Conservation (phyloP, 2,113 vertebrate species). For the Neopipo cinnamomea region DNA sequence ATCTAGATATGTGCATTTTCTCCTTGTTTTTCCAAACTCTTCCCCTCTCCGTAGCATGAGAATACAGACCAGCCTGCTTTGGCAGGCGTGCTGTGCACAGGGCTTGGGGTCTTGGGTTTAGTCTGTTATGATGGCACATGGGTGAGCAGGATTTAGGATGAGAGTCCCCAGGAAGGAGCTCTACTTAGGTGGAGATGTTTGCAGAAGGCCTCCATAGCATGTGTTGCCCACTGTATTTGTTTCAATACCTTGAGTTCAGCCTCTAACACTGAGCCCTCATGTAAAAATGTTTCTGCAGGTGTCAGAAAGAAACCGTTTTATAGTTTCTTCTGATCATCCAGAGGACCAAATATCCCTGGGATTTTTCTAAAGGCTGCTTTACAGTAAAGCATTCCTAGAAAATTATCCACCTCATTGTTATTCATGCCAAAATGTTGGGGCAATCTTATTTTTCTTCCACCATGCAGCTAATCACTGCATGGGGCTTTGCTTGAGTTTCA, state of each 20-base stretch:
- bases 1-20: neutral
- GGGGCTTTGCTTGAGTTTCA: neutral
- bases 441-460: neutral
- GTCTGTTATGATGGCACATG: neutral
- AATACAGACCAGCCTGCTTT: neutral
- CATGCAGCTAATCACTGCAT: neutral
- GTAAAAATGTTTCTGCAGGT: neutral
- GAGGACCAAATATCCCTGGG: neutral
- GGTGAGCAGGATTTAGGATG: neutral
- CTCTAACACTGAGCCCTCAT: neutral
- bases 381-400: neutral
- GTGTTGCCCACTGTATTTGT: rapidly evolving
- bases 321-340: neutral
- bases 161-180: neutral
- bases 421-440: neutral
- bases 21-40: neutral
- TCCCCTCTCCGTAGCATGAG: neutral
- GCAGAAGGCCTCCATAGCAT: neutral
- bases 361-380: neutral
- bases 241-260: neutral
- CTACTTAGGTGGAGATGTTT: neutral
- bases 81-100: rapidly evolving
- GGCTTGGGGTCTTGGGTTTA: neutral
- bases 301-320: neutral
- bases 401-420: neutral